Percentiles rank a stretch among this genome's conserved stretches.
phyloP scores from a whole-genome alignment of 2,113 vertebrate genomes.

The Naja naja region DNA sequence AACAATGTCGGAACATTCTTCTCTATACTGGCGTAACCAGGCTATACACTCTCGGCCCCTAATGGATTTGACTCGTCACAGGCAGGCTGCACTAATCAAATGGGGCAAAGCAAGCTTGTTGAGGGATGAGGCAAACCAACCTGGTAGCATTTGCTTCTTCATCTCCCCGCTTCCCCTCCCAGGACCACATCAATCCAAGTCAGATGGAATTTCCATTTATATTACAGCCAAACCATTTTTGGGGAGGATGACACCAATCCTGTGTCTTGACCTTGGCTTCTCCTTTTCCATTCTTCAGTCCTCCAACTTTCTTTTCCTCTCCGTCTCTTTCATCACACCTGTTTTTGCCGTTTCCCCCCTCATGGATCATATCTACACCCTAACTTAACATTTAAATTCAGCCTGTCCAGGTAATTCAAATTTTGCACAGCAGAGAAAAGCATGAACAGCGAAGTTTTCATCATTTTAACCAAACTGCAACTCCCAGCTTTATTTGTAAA shows the following conservation, averaged over 20 bases:
- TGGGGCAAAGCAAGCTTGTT: background rate
- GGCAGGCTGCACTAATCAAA: background rate
- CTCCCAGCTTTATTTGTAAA: background rate
- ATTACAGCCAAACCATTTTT: slow-evolving; percentile 36
- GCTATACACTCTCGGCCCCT: background rate
- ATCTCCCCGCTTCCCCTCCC: slow-evolving; percentile 12
- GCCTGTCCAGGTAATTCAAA: background rate
- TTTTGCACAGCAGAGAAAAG: background rate
- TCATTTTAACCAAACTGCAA: background rate
- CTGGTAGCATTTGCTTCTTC: background rate
- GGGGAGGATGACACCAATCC: slow-evolving; percentile 15
- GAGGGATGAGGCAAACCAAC: slow-evolving; percentile 11
- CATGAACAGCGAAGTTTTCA: background rate
- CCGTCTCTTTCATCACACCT: background rate
- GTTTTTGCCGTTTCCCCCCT: background rate
- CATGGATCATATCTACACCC: background rate
- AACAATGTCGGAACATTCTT: background rate
- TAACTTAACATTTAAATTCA: background rate
- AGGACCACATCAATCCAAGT: slow-evolving; percentile 32
- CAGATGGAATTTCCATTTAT: slow-evolving; percentile 57
- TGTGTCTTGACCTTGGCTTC: background rate
- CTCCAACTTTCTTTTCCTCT: background rate
- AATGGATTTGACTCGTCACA: background rate
- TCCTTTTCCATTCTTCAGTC: slow-evolving; percentile 35
- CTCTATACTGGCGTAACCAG: background rate